Conservation (phyloP, 1,140 invertebrate genomes). For the Zaprionus capensis region DNA sequence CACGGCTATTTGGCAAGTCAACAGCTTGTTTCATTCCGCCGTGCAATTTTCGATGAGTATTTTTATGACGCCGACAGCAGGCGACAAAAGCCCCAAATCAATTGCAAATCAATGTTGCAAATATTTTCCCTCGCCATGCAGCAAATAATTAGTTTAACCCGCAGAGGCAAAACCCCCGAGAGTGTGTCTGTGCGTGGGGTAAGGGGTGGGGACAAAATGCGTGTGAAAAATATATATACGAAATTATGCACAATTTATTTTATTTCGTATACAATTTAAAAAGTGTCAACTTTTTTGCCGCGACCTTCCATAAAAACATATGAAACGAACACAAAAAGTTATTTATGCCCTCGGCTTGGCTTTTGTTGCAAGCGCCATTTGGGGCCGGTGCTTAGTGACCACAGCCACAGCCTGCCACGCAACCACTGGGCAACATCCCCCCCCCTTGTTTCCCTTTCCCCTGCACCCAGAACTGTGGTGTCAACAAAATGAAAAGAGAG, state of each 20-base stretch:
- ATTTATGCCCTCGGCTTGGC: slow-evolving; percentile 71
- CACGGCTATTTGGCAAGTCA: slow-evolving; percentile 83
- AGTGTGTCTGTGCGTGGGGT: not conserved
- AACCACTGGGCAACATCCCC: not conserved
- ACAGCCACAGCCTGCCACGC: slow-evolving; percentile 22
- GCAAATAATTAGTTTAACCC: slow-evolving; percentile 46
- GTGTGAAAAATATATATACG: slow-evolving; percentile 31
- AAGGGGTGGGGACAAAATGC: not conserved
- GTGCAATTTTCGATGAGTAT: slow-evolving; percentile 80
- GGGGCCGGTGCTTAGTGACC: slow-evolving; percentile 52
- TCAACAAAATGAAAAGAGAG: slow-evolving; percentile 23
- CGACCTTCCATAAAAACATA: slow-evolving; percentile 65
- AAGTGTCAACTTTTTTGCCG: slow-evolving; percentile 67
- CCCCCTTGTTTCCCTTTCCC: not conserved
- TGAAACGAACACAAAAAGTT: slow-evolving; percentile 66
- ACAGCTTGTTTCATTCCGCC: slow-evolving; percentile 79
- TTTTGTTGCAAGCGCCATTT: slow-evolving; percentile 73
- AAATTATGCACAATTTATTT: slow-evolving; percentile 74
- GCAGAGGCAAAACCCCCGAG: not conserved
- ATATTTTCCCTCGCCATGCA: slow-evolving; percentile 17
- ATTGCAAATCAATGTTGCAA: slow-evolving; percentile 77
- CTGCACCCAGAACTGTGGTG: slow-evolving; percentile 4
- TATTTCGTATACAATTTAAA: slow-evolving; percentile 77
- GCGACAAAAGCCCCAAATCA: slow-evolving; percentile 71
- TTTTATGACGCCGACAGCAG: slow-evolving; percentile 63